Evolutionary conservation across 2,888 invertebrate species (phyloP).

Genomic region (Leptothorax acervorum): DNA sequence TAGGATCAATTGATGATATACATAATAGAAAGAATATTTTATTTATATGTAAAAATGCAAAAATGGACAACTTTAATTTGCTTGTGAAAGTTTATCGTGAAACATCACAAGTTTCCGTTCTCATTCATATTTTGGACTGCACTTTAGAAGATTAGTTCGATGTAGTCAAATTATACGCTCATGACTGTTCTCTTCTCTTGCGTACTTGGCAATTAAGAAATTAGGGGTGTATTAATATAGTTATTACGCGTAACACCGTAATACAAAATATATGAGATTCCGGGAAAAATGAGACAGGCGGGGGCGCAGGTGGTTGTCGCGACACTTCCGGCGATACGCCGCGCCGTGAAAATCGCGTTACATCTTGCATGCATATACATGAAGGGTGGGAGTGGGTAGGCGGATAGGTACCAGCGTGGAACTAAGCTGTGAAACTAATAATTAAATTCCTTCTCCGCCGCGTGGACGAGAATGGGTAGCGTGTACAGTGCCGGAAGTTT

Average conservation of each 20-base stretch:
- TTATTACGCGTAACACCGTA: background rate
- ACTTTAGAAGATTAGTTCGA: slow-evolving; percentile 2
- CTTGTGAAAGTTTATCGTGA: too few relatives aligned
- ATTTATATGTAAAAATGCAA: background rate
- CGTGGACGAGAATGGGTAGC: slow-evolving; percentile 60
- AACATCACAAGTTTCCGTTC: background rate
- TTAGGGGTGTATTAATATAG: background rate
- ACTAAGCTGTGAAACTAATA: slow-evolving; percentile 80
- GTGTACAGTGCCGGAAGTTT: slow-evolving; percentile 61
- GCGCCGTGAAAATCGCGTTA: slow-evolving; percentile 75
- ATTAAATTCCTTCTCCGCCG: slow-evolving; percentile 78
- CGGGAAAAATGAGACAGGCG: slow-evolving; percentile 14
- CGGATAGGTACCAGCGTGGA: slow-evolving; percentile 57
- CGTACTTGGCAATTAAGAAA: background rate
- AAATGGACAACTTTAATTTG: background rate
- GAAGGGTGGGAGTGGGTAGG: slow-evolving; percentile 52
- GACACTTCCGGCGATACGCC: slow-evolving; percentile 67
- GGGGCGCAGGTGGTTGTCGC: slow-evolving; percentile 14
- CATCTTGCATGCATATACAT: slow-evolving; percentile 78
- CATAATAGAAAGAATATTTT: background rate
- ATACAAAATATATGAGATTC: slow-evolving; percentile 14
- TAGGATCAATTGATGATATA: background rate
- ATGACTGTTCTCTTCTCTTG: background rate
- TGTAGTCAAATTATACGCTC: background rate
- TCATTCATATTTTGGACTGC: background rate